Evolutionary conservation across 92 coral and sea anemone species (phyloP).

Genomic region (Paramuricea clavata): DNA sequence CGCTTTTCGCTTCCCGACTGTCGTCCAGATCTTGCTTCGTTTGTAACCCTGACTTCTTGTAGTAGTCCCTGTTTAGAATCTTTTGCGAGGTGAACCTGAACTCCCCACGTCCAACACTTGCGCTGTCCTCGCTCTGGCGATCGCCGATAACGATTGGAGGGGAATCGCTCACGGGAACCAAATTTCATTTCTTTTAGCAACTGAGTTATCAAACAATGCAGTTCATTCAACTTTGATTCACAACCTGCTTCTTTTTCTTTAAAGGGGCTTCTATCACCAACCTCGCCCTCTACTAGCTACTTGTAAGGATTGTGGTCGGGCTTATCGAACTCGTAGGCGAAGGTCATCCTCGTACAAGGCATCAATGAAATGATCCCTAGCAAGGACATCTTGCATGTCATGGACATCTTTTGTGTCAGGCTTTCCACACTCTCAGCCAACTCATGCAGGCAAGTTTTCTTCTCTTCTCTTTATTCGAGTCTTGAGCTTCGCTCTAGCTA

Average conservation of each 20-base stretch:
- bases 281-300: neutral
- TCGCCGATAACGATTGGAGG: neutral
- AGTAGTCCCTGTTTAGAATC: constrained; percentile 1
- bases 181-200: neutral
- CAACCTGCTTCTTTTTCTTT: neutral
- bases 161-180: neutral
- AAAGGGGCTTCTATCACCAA: neutral
- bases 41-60: neutral
- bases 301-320: neutral
- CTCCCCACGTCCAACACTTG: neutral
- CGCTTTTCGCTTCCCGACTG: constrained; percentile 39
- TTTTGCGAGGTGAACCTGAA: constrained; percentile 7
- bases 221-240: neutral
- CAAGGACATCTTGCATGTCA: neutral
- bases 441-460: constrained; percentile 12
- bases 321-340: constrained; percentile 5
- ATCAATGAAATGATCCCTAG: constrained; percentile 8
- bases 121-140: neutral
- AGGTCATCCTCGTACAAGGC: neutral
- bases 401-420: neutral
- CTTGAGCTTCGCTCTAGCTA: constrained; percentile 16
- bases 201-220: neutral
- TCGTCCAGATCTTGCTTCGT: neutral
- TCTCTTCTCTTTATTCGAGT: neutral
- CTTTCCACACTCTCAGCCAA: neutral